Base-by-base conservation (phyloP, 2,888 invertebrate species). In the Latheticus oryzae region DNA sequence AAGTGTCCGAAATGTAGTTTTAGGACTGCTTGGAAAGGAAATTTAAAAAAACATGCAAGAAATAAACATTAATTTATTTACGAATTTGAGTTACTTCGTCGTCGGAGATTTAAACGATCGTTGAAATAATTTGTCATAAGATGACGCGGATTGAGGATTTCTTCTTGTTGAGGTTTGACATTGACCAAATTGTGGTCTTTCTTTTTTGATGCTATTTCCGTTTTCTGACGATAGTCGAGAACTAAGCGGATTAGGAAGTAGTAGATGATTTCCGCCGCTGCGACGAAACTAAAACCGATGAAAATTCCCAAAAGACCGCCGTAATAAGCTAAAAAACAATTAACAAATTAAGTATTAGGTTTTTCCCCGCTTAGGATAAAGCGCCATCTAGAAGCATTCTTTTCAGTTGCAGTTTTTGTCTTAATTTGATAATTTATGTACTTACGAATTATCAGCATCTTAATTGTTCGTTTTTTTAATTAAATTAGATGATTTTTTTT, bases 301-400 rank as follows among this genome's bases (percentile, higher is more conserved):
- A 88, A 86, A 3, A 89, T 76, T 23, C 88, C 87, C 1, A 89
- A 76, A 0, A 89, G 79, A 8, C 89, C 89, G 0, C 89, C 89
- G 66, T 88, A 88, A 1, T 87, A 85, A 64, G 88, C 89, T 88
- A 79, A 65, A 83, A 82, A 68, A 16, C 23, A 45, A 8, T 13
- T 5, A 83, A 82, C 67, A 12, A 26, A 40, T 12, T 15, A 12
- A 28, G 3, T 8, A 37, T 37, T 19, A 16, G 4, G 35, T 15
- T 15, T 15, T 16, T 5, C 21, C 5, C 4, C 21, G 5, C 5
- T 19, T 19, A 19, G 3, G 21, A 19, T 19, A 8, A n/a, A n/a
- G n/a, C n/a, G n/a, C n/a, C n/a, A n/a, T n/a, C n/a, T n/a, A n/a
- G n/a, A n/a, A n/a, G n/a, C n/a, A n/a, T n/a, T n/a, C n/a, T n/a